Percentiles rank a stretch among this genome's conserved stretches.
These are phyloP conservation scores for Teleogryllus oceanicus DNA, from an alignment of 2,888 invertebrate genomes.

Conservation along the genomic window DNA sequence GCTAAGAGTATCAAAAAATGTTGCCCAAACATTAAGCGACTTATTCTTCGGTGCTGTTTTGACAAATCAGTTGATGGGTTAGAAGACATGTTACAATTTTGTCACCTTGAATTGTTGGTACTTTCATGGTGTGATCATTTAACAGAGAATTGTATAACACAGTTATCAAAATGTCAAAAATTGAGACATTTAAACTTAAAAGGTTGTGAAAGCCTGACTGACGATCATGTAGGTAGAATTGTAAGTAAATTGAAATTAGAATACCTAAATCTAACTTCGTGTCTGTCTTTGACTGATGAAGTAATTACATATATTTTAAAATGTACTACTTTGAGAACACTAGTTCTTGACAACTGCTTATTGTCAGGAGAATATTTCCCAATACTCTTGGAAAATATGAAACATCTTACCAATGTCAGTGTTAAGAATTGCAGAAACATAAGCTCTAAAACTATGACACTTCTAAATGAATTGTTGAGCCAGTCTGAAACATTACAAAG, in stretches of 20 bases:
- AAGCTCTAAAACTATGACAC: neutral
- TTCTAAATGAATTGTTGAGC: neutral
- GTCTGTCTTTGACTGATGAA: slow-evolving; percentile 20
- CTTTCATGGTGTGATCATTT: slow-evolving; percentile 19
- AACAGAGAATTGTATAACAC: neutral
- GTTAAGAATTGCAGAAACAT: neutral
- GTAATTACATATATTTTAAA: neutral
- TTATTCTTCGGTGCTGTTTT: neutral
- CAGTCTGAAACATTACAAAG: neutral
- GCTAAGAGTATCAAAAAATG: neutral
- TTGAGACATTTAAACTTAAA: slow-evolving; percentile 6
- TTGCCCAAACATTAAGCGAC: neutral
- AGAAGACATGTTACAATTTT: neutral
- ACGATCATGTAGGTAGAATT: neutral
- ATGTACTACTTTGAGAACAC: neutral
- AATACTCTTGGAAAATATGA: neutral
- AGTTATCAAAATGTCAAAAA: slow-evolving; percentile 5
- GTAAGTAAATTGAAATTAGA: slow-evolving; percentile 12
- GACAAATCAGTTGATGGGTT: slow-evolving; percentile 4
- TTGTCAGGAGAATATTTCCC: neutral
- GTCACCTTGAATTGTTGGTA: neutral
- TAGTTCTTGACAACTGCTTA: neutral
- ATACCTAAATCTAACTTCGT: slow-evolving; percentile 19
- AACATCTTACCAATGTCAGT: neutral
- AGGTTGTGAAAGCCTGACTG: neutral